Evolutionary conservation across 2,113 vertebrate species (phyloP).

Genomic region (Epinephelus moara): DNA sequence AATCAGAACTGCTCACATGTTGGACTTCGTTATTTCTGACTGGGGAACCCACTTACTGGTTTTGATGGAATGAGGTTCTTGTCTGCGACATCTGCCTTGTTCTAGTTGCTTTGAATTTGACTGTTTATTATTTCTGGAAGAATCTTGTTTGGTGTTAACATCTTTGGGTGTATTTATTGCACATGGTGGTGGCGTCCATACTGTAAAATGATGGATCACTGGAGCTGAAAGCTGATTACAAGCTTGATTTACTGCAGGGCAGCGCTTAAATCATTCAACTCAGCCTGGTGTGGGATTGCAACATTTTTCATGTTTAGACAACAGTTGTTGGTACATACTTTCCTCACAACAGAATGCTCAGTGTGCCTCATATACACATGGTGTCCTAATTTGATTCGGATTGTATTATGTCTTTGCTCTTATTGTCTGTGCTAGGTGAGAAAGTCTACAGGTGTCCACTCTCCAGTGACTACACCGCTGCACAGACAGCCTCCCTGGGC

Average conservation of each 20-base stretch:
- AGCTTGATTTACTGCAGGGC: conserved; percentile 99
- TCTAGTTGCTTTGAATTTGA: conserved; percentile 74
- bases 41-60: conserved; percentile 75
- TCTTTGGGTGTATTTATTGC: conserved; percentile 96
- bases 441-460: conserved; percentile 94
- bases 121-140: conserved; percentile 95
- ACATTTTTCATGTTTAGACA: conserved; percentile 96
- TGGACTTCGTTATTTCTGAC: conserved; percentile 73
- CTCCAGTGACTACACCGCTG: conserved; percentile 90
- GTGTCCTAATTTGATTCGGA: conserved; percentile 62
- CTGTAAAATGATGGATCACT: conserved; percentile 97
- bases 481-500: conserved; percentile 91
- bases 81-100: conserved; percentile 76
- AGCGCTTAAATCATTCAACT: conserved; percentile 99
- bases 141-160: conserved; percentile 94
- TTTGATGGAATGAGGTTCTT: conserved; percentile 79
- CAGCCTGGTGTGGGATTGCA: conserved; percentile 96
- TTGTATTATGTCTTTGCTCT: conserved; percentile 46
- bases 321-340: conserved; percentile 92
- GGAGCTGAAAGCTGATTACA: conserved; percentile 99
- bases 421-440: conserved; percentile 87
- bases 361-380: conserved; percentile 44
- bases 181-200: conserved; percentile 93
- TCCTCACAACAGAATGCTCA: conserved; percentile 59
- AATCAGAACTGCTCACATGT: conserved; percentile 75